Evolutionary conservation across 2,888 invertebrate species (phyloP).

Genomic region (Melikaiella ostensackeni): DNA sequence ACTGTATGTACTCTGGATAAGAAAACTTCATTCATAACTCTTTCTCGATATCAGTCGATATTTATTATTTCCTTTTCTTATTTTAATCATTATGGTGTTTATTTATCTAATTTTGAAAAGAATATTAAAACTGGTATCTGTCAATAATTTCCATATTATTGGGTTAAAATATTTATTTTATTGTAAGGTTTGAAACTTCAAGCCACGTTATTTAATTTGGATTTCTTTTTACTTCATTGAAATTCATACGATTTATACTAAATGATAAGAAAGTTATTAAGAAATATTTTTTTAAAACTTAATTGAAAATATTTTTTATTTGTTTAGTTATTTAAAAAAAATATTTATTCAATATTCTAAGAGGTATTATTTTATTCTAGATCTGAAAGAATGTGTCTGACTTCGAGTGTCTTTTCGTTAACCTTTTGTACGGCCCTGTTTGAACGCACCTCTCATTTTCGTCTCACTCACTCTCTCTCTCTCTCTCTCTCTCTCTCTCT

Average conservation of each 20-base stretch:
- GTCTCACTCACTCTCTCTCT: no score
- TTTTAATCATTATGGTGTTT: no score
- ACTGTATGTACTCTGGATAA: no score
- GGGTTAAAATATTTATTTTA: not conserved
- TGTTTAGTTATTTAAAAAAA: no score
- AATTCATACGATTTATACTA: not conserved
- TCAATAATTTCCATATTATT: not conserved
- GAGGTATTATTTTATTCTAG: not conserved
- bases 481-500: not conserved
- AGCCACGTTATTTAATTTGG: not conserved
- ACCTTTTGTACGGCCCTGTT: not conserved
- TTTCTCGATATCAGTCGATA: no score
- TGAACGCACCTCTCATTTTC: constrained; percentile 4
- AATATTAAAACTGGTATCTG: not conserved
- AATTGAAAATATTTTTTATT: no score
- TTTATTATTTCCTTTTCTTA: not conserved
- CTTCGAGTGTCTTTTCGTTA: not conserved
- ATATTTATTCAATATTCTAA: not conserved
- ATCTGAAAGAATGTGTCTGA: not conserved
- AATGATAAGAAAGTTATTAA: not conserved
- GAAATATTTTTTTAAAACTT: no score
- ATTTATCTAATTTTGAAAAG: not conserved
- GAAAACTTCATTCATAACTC: no score
- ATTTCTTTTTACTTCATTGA: not conserved
- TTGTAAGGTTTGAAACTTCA: not conserved